phyloP scores from a whole-genome alignment of 2,888 invertebrate species.

The Taenaris catops region DNA sequence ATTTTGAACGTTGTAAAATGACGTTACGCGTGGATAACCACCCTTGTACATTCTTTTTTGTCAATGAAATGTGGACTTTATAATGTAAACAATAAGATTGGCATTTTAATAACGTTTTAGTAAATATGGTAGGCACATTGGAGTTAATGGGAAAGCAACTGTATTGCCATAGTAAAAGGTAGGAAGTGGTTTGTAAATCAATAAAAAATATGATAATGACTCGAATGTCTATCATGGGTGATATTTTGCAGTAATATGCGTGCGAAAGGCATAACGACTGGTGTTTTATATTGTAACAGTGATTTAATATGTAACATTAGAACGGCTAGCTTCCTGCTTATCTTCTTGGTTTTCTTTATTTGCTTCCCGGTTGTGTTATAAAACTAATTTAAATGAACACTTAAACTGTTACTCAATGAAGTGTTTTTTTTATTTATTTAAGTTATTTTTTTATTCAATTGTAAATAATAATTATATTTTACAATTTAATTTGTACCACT shows the following conservation, averaged over 20 bases:
- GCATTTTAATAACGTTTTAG: background rate
- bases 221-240: conserved; percentile 17
- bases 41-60: conserved; percentile 35
- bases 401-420: no score
- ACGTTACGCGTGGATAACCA: conserved; percentile 49
- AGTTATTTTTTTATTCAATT: no score
- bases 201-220: conserved; percentile 8
- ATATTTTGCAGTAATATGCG: conserved; percentile 21
- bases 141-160: conserved; percentile 1
- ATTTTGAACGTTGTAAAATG: conserved; percentile 34
- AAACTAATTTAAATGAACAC: no score
- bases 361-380: no score
- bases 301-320: conserved; percentile 15
- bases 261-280: conserved; percentile 19
- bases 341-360: background rate
- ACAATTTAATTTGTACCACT: no score
- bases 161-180: background rate
- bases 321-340: conserved; percentile 7
- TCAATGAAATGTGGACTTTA: conserved; percentile 6
- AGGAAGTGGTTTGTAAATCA: conserved; percentile 2
- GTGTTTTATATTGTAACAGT: conserved; percentile 12
- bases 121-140: background rate
- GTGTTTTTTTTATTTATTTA: no score
- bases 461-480: no score
- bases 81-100: background rate